Conservation (phyloP, 2,797 vertebrate species). For the Cyclopterus lumpus region DNA sequence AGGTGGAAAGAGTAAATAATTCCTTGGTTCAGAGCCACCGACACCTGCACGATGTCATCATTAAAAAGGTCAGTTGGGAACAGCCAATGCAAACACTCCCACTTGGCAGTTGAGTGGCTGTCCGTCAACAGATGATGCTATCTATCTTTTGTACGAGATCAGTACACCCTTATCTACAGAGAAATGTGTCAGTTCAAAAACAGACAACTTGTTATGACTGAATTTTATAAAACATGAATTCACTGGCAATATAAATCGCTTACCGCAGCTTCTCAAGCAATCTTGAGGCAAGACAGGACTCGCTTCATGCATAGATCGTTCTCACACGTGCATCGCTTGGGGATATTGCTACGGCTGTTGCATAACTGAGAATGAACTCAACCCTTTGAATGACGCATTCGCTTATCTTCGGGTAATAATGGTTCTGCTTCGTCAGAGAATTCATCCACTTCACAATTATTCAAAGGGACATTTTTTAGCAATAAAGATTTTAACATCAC, state of each 20-base stretch:
- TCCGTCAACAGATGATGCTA: constrained; percentile 40
- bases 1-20: constrained; percentile 53
- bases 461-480: constrained; percentile 4
- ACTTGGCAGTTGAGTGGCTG: constrained; percentile 34
- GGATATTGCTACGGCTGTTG: constrained; percentile 44
- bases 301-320: constrained; percentile 41
- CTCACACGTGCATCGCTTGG: constrained; percentile 35
- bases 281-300: constrained; percentile 55
- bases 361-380: constrained; percentile 39
- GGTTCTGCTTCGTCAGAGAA: not conserved
- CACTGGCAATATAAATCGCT: constrained; percentile 27
- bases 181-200: constrained; percentile 39
- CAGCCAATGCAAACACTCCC: constrained; percentile 43
- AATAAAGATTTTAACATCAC: not conserved
- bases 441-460: not conserved
- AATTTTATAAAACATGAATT: constrained; percentile 33
- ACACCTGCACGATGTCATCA: constrained; percentile 55
- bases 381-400: constrained; percentile 20
- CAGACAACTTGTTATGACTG: constrained; percentile 19
- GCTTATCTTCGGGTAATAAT: not conserved
- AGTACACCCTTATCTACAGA: constrained; percentile 34
- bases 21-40: constrained; percentile 44
- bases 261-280: constrained; percentile 17
- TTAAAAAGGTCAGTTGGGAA: constrained; percentile 53
- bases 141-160: constrained; percentile 12